Conservation (phyloP, 2,113 vertebrate genomes). For the Corythornis madagascariensis region DNA sequence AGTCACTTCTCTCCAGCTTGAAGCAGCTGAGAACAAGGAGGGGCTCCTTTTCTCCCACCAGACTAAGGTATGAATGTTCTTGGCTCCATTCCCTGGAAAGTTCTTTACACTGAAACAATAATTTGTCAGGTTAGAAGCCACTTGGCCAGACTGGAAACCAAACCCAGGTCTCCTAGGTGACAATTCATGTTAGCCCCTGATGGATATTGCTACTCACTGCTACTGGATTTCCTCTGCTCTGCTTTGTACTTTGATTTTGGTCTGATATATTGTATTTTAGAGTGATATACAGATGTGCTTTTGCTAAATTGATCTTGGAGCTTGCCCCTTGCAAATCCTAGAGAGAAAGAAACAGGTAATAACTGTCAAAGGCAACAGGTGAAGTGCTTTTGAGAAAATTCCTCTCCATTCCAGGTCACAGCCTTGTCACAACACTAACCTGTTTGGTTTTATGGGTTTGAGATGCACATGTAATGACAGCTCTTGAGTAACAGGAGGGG, state of each 20-base stretch:
- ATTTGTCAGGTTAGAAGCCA: background rate
- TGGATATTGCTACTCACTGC: background rate
- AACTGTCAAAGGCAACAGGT: background rate
- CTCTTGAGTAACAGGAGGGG: background rate
- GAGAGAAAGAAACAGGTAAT: background rate
- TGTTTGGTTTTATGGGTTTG: background rate
- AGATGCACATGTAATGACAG: background rate
- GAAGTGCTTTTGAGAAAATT: background rate
- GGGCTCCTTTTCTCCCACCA: background rate
- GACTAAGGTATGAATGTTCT: background rate
- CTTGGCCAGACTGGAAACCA: background rate
- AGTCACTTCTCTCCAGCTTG: background rate
- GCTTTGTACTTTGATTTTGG: background rate
- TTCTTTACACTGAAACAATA: background rate
- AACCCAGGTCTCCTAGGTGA: background rate
- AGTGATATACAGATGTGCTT: background rate
- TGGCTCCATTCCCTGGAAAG: background rate
- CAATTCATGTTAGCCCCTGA: background rate
- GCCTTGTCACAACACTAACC: background rate
- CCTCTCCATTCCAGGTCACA: background rate
- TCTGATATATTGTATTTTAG: background rate
- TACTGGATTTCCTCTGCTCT: background rate
- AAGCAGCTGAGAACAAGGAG: background rate
- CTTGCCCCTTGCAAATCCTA: background rate
- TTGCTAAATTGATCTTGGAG: background rate